A percentile compares a stretch with the other conserved stretches of the same genome.
These are phyloP conservation scores for Pangasius krempfi DNA, from an alignment of 2,797 vertebrate genomes.

Conservation along the genomic window DNA sequence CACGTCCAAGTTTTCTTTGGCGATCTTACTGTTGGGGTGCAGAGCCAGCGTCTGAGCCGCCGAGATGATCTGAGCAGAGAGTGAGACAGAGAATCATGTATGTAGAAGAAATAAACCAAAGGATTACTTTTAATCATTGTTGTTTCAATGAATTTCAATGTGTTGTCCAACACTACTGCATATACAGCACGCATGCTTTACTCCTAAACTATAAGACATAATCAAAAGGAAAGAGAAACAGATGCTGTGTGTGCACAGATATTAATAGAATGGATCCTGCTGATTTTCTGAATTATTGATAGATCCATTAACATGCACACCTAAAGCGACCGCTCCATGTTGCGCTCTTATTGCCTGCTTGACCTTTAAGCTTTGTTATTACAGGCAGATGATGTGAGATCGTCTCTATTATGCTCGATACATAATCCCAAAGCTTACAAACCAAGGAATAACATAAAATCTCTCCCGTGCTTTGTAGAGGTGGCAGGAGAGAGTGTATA, in stretches of 20 bases:
- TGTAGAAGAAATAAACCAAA: not conserved
- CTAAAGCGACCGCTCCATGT: constrained; percentile 44
- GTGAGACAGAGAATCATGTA: not conserved
- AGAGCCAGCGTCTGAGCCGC: constrained; percentile 93
- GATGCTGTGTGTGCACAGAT: not conserved
- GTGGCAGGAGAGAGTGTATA: not conserved
- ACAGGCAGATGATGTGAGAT: constrained; percentile 64
- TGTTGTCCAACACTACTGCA: not conserved
- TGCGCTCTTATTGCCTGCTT: constrained; percentile 68
- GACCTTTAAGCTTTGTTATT: constrained; percentile 74
- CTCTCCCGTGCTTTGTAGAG: not conserved
- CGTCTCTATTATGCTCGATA: constrained; percentile 32
- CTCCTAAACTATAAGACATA: not conserved
- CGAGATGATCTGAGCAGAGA: constrained; percentile 86
- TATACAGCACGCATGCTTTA: not conserved
- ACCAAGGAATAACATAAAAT: constrained; percentile 69
- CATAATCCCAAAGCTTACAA: constrained; percentile 70
- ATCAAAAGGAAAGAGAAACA: not conserved
- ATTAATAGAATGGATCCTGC: not conserved
- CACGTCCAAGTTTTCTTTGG: constrained; percentile 97
- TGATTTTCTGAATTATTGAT: constrained; percentile 53
- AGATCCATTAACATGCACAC: constrained; percentile 51
- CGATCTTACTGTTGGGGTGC: constrained; percentile 97
- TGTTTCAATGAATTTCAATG: not conserved
- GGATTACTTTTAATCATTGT: not conserved